Percentiles rank a stretch among this genome's conserved stretches.
Conservation (phyloP, 2,113 vertebrate species). For the Pterophyllum scalare region DNA sequence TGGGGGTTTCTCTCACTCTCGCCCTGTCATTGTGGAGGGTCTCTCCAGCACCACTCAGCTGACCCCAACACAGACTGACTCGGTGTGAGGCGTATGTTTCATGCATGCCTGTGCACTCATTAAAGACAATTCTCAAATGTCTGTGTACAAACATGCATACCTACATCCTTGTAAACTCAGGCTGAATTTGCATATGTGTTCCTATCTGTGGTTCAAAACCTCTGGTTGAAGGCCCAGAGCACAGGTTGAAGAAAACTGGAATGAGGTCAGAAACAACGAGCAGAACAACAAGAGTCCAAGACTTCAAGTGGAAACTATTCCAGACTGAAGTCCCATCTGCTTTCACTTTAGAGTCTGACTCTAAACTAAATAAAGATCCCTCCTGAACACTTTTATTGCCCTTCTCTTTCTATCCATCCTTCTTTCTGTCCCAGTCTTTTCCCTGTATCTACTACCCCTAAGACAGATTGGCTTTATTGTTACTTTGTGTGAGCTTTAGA, state of each 20-base stretch:
- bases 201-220: conserved; percentile 33
- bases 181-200: conserved; percentile 20
- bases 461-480: conserved; percentile 44
- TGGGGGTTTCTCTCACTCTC: conserved; percentile 52
- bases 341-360: conserved; percentile 80
- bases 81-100: not conserved
- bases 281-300: conserved; percentile 67
- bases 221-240: conserved; percentile 52
- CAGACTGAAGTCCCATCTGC: conserved; percentile 79
- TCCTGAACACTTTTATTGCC: conserved; percentile 78
- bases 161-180: not conserved
- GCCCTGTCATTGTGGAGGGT: conserved; percentile 48
- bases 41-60: conserved; percentile 21
- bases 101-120: conserved; percentile 25
- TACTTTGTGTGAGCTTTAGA: conserved; percentile 47
- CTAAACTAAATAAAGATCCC: conserved; percentile 84
- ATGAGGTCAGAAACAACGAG: conserved; percentile 59
- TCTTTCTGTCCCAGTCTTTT: conserved; percentile 33
- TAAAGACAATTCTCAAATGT: not conserved
- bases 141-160: not conserved
- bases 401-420: conserved; percentile 60
- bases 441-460: conserved; percentile 27
- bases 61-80: conserved; percentile 34
- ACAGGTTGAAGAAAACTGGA: conserved; percentile 67
- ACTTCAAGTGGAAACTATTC: conserved; percentile 85